Conservation (phyloP, 2,888 invertebrate species). For the Drosophila stalkeri region DNA sequence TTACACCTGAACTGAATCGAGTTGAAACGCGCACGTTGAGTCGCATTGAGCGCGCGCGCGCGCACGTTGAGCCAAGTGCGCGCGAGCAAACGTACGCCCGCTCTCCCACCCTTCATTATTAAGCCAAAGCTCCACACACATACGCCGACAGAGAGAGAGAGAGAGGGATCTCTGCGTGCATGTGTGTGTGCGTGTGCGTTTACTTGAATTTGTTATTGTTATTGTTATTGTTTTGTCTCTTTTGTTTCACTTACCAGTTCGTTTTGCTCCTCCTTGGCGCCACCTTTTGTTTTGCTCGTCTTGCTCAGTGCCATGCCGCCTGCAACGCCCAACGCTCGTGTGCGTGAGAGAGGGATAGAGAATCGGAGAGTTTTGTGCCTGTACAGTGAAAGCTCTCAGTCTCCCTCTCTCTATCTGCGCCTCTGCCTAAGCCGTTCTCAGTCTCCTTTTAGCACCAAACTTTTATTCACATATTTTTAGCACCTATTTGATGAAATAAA, state of each 20-base stretch:
- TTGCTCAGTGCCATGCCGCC: slow-evolving; percentile 70
- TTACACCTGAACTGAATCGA: slow-evolving; percentile 75
- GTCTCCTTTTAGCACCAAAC: slow-evolving; percentile 1
- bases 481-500: slow-evolving; percentile 1
- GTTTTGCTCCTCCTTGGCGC: slow-evolving; percentile 76
- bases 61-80: slow-evolving; percentile 55
- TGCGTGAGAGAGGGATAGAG: slow-evolving; percentile 1
- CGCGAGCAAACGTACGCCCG: slow-evolving; percentile 12
- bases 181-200: slow-evolving; percentile 8
- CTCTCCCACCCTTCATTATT: slow-evolving; percentile 49
- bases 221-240: slow-evolving; percentile 15
- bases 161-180: neutral
- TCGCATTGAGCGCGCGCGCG: slow-evolving; percentile 17
- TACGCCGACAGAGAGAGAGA: neutral
- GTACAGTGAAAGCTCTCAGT: slow-evolving; percentile 16
- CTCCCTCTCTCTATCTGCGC: neutral
- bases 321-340: slow-evolving; percentile 29
- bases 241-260: slow-evolving; percentile 66
- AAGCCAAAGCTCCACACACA: slow-evolving; percentile 27
- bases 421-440: neutral
- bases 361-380: neutral
- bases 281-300: slow-evolving; percentile 68
- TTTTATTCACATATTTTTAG: slow-evolving; percentile 14
- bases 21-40: slow-evolving; percentile 25
- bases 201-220: slow-evolving; percentile 29